These are phyloP conservation scores for Buphagus erythrorhynchus DNA, from an alignment of 2,797 vertebrate species.

Conservation along the genomic window DNA sequence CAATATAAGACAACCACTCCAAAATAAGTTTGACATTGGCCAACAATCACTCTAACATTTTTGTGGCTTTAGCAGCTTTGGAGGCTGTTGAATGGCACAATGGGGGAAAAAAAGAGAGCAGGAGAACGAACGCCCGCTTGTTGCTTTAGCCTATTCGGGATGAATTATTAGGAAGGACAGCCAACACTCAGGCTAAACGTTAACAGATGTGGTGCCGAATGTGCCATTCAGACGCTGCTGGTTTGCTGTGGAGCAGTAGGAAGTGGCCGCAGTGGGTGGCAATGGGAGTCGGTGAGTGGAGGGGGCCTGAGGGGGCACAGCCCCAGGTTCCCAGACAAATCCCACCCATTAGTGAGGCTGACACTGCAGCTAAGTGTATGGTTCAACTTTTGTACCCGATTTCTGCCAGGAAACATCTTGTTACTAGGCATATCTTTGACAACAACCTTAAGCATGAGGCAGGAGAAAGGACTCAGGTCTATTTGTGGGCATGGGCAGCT, in stretches of 20 bases:
- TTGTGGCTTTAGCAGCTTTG: constrained; percentile 74
- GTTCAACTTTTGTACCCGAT: background rate
- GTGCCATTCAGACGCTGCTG: background rate
- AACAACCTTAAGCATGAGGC: background rate
- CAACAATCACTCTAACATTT: constrained; percentile 76
- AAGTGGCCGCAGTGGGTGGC: constrained; percentile 7
- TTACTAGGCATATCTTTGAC: background rate
- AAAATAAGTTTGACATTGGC: constrained; percentile 76
- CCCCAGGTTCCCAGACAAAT: background rate
- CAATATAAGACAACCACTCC: constrained; percentile 60
- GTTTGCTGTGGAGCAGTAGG: background rate
- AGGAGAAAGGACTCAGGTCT: background rate
- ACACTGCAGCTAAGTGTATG: fast-evolving
- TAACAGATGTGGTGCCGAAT: background rate
- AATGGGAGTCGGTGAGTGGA: background rate
- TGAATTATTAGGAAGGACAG: constrained; percentile 63
- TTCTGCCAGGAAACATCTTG: background rate
- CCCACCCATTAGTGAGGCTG: background rate
- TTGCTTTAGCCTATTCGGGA: background rate
- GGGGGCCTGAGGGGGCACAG: no score
- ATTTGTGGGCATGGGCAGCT: fast-evolving
- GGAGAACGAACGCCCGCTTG: constrained; percentile 3
- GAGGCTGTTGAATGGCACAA: constrained; percentile 59
- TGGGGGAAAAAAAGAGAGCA: background rate
- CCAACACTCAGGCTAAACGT: background rate